Base-by-base conservation (phyloP, 1,140 invertebrate genomes). In the Drosophila bipectinata region DNA sequence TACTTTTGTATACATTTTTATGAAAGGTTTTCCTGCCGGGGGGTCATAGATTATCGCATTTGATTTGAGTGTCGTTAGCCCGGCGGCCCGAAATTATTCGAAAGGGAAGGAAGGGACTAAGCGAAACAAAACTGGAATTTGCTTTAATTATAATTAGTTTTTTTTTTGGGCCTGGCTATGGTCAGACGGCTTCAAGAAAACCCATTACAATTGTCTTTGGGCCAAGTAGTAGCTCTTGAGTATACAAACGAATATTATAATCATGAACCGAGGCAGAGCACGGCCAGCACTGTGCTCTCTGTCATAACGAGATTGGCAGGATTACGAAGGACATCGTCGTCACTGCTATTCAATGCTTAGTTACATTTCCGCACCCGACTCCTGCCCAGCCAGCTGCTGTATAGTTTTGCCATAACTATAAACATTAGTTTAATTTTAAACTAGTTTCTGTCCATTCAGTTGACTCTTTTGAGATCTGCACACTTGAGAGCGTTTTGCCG, bases 351-450 rank as follows among this genome's bases (percentile, higher is more conserved):
- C 69, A 73, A 63, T 73, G 71, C 52, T 49, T 71, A 73, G 71
- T 73, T 73, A 73, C 71, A 73, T 73, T 73, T 73, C 69, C 71
- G 66, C 48, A 39, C 34, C 10, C 8, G 41, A 30, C 44, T 73
- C 57, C 58, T 55, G 52, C 45, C 67, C 32, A 51, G 66, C 21
- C 66, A 59, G 45, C 60, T 44, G 41, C 61, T 49, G n/a, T 51
- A 61, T 80, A 63, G 72, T 80, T 80, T 73, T 61, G 72, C 73
- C 55, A 81, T 77, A 81, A 81, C 79, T 82, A 77, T 77, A 64
- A 63, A 60, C 79, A 81, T 81, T 81, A 82, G 79, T 82, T 81
- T 77, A 81, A 82, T 81, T 81, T 81, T 81, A 77, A 82, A 82
- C 64, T 61, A 77, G 79, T 81, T 81, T 77, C 71, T 73, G 58